Percentiles rank a stretch among this genome's conserved stretches.
Conservation (phyloP, 2,113 vertebrate genomes). For the Elgaria multicarinata region DNA sequence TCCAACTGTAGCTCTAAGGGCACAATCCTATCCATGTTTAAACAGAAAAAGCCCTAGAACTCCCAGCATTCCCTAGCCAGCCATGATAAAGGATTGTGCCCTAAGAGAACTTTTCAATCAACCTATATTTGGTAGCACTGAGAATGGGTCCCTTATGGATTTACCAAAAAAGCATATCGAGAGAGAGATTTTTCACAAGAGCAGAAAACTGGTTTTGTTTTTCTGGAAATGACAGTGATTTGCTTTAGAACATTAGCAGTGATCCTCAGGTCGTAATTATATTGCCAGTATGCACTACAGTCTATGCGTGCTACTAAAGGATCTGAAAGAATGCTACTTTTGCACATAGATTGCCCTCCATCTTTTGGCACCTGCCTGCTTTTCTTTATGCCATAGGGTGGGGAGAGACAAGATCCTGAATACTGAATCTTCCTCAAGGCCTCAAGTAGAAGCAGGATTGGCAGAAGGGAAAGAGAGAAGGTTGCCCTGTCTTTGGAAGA, state of each 20-base stretch:
- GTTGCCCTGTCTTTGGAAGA: neutral
- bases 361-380: neutral
- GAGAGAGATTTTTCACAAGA: neutral
- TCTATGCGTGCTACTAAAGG: neutral
- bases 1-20: neutral
- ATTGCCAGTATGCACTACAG: too few relatives aligned
- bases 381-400: neutral
- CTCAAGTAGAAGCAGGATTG: neutral
- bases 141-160: neutral
- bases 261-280: neutral
- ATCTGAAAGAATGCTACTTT: neutral
- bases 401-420: neutral
- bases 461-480: neutral
- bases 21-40: too few relatives aligned
- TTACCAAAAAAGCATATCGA: neutral
- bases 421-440: too few relatives aligned
- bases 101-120: neutral
- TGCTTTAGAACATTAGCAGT: neutral
- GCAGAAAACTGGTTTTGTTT: neutral
- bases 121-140: neutral
- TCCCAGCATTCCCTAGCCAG: neutral
- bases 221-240: neutral
- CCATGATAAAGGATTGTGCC: neutral
- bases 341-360: neutral
- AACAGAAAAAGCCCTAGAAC: too few relatives aligned